Base-by-base conservation (phyloP, 2,113 vertebrate species). In the Anas platyrhynchos region DNA sequence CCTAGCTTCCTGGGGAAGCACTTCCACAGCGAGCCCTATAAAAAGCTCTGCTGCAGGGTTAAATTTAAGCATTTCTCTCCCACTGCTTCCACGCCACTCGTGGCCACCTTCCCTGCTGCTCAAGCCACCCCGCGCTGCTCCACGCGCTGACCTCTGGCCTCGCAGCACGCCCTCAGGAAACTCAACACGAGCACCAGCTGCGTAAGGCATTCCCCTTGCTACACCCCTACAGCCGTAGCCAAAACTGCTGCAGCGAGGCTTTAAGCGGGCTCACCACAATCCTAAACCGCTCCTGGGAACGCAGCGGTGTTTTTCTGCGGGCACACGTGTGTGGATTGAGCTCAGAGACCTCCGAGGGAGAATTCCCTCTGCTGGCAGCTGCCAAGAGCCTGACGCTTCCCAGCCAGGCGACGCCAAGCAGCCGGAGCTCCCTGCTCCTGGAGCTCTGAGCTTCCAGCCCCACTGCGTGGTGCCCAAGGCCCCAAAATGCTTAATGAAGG, bases 231-330 rank as follows among this genome's bases (percentile, higher is more conserved):
- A 8, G 1, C 0, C 0, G 41, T 58, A 78, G 68, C 10, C 2
- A 1, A 3, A 62, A 36, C 10, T 71, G 44, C 6, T 0, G 2
- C 76, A 72, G 44, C 44, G 31, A 0, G 2, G 27, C 31, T 34
- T 22, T 15, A 76, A 18, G 31, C 10, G 26, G 15, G 55, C 34
- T 56, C 2, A 4, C 31, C 3, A 10, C 1, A 9, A 44, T 12
- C 15, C 23, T 6, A 9, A 75, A 52, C 56, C 0, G 0, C 13
- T 75, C 52, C 77, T 67, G 41, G 61, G 63, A 78, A 32, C 2
- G 20, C 15, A 41, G 3, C 4, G 13, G 11, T 69, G 3, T 67
- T 66, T 16, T 15, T 69, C 10, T 61, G 38, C 20, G 2, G 76
- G 72, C 50, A n/a, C 1, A 3, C 32, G 25, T 2, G 25, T 2